These are phyloP conservation scores for Sturmia bella DNA, from an alignment of 2,888 invertebrate genomes.

Conservation along the genomic window DNA sequence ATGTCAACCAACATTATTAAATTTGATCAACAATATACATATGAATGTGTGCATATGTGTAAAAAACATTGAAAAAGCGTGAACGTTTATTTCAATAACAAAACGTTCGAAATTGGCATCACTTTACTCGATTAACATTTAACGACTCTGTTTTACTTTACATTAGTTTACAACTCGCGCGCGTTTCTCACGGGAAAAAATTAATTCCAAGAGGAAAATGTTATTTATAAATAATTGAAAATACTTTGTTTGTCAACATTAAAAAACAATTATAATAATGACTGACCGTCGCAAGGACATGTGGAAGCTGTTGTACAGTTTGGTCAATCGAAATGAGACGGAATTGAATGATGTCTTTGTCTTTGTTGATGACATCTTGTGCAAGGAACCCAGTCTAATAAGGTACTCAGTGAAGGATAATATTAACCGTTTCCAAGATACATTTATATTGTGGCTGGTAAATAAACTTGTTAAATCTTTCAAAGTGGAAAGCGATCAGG, in stretches of 20 bases:
- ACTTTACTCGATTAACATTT: no score
- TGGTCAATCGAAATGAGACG: constrained; percentile 75
- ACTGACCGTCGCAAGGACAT: constrained; percentile 78
- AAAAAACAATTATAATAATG: constrained; percentile 74
- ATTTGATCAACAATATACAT: no score
- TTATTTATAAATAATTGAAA: constrained; percentile 1
- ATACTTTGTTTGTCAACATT: background rate
- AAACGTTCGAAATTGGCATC: no score
- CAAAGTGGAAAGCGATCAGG: constrained; percentile 43
- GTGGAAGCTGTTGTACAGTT: constrained; percentile 78
- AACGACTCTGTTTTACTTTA: no score
- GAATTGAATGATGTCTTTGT: constrained; percentile 74
- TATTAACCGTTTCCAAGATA: constrained; percentile 75
- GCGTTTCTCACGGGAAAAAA: background rate
- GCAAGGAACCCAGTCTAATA: constrained; percentile 78
- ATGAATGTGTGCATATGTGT: no score
- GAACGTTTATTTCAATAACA: no score
- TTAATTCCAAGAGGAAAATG: background rate
- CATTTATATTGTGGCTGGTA: constrained; percentile 76
- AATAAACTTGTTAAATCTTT: constrained; percentile 76
- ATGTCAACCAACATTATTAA: no score
- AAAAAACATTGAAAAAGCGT: no score
- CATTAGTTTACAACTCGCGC: background rate
- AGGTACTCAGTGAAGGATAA: constrained; percentile 73
- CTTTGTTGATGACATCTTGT: constrained; percentile 77